Base-by-base conservation (phyloP, 1,140 invertebrate genomes). In the Halesus radiatus region DNA sequence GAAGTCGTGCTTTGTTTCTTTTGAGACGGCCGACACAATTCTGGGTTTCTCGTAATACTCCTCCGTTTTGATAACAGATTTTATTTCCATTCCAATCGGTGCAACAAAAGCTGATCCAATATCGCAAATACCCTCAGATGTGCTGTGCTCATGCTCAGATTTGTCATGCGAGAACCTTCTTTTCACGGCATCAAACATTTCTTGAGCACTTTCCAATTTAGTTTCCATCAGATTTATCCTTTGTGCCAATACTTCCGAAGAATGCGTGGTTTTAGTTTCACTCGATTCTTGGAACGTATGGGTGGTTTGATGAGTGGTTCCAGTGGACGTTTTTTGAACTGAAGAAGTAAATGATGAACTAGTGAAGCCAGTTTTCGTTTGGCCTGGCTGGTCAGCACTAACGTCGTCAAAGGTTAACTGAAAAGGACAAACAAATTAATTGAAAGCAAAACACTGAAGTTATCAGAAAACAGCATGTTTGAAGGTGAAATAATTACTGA, bases 51-150 rank as follows among this genome's bases (percentile, higher is more conserved):
- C 23, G 7, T 32, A 37, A 32, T 1, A 3, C 13, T 32, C 20
- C 20, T 50, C 22, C 62, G 76, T 74, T 54, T 72, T 79, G 20
- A 74, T 32, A 1, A 18, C 58, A 20, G 80, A 45, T 72, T 79
- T 79, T 15, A 76, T 20, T 60, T 82, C 64, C 13, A 82, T 56
- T 56, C 81, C 81, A 52, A 62, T 76, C 18, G 26, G 66, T 37
- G 82, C 82, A 20, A 75, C 80, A 7, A 64, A 77, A 3, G 82
- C 53, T 18, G 73, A 62, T 26, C 82, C 82, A 5, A 77, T 50
- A 54, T 79, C 80, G 8, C 79, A 83, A 56, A 83, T 64, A 10
- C 62, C 64, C 62, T 68, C 62, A 15, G 62, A 73, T 58, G 81
- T 74, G n/a, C 60, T 60, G 20, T 53, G 78, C 68, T 80, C 76